Conservation (phyloP, 2,888 invertebrate species). For the Amphipoea oculea region DNA sequence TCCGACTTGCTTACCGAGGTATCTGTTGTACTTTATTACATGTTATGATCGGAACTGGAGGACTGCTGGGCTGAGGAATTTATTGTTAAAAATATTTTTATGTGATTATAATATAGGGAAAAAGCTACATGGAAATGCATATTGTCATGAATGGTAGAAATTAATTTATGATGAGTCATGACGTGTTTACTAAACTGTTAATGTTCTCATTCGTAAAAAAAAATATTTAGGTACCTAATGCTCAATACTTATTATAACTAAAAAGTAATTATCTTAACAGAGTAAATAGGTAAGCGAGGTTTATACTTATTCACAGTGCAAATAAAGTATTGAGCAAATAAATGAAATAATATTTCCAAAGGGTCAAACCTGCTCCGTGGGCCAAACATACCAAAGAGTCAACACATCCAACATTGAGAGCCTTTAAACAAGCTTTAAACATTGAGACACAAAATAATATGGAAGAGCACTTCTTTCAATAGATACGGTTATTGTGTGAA, state of each 20-base stretch:
- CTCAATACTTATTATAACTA: not conserved
- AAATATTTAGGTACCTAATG: not conserved
- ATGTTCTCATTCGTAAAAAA: not conserved
- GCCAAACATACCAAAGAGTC: slow-evolving; percentile 3
- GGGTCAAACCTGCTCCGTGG: not conserved
- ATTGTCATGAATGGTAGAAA: not conserved
- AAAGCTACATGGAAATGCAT: not conserved
- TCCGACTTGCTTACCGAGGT: slow-evolving; percentile 49
- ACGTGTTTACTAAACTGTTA: not conserved
- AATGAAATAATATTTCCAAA: slow-evolving; percentile 16
- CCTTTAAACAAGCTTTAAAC: slow-evolving; percentile 16
- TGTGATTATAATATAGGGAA: not conserved
- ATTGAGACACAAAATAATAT: not conserved
- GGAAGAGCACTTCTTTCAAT: not conserved
- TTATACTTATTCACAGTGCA: slow-evolving; percentile 18
- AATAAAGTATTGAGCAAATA: slow-evolving; percentile 14
- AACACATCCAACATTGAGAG: slow-evolving; percentile 17
- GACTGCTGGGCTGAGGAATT: not conserved
- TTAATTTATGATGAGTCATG: not conserved
- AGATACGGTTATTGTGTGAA: slow-evolving; percentile 1
- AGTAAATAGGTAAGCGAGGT: slow-evolving; percentile 25
- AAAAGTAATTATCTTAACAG: slow-evolving; percentile 8
- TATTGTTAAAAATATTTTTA: not conserved
- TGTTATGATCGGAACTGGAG: slow-evolving; percentile 46
- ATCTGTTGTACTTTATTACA: slow-evolving; percentile 60